Conservation (phyloP, 2,888 invertebrate species). For the Microctonus aethiopoides region DNA sequence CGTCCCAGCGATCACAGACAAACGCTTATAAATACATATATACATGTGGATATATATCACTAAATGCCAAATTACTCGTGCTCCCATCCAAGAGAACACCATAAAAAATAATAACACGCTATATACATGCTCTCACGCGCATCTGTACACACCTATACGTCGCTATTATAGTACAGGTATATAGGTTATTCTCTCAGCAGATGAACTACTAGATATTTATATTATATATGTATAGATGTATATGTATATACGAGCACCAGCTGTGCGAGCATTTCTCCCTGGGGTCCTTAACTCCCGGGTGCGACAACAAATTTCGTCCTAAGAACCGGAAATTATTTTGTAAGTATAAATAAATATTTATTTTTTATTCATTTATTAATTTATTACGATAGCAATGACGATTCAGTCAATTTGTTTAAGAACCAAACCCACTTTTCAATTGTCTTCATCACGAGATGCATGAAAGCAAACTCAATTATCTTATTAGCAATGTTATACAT, state of each 20-base stretch:
- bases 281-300: not conserved
- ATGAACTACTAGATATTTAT: not conserved
- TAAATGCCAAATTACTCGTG: slow-evolving; percentile 64
- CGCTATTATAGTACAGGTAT: not conserved
- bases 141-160: not conserved
- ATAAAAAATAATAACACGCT: slow-evolving; percentile 63
- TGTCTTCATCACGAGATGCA: not conserved
- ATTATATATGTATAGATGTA: not conserved
- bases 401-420: not conserved
- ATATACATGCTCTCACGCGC: slow-evolving; percentile 39
- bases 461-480: not conserved
- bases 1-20: slow-evolving; percentile 64
- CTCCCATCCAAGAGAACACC: slow-evolving; percentile 40
- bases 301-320: not conserved
- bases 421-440: not conserved
- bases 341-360: too few relatives aligned
- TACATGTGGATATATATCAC: slow-evolving; percentile 41
- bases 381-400: not conserved
- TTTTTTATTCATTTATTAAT: not conserved
- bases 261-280: slow-evolving; percentile 28
- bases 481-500: not conserved
- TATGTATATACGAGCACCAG: slow-evolving; percentile 24
- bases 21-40: slow-evolving; percentile 59
- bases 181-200: slow-evolving; percentile 12
- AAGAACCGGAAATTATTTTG: too few relatives aligned